phyloP scores from a whole-genome alignment of 2,797 vertebrate species.

The Ceyx erithaca region DNA sequence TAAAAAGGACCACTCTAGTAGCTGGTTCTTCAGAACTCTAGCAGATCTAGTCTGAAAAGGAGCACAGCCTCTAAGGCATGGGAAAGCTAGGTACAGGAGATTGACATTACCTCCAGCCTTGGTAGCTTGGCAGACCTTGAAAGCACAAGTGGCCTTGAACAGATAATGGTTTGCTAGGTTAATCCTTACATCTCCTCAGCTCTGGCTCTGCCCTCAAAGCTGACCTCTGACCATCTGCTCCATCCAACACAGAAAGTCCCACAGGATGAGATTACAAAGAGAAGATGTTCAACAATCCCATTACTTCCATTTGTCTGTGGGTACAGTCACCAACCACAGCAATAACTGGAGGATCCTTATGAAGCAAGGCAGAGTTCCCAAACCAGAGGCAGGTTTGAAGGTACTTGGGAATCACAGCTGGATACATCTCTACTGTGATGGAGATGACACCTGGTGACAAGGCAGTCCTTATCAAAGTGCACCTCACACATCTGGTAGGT shows the following conservation, averaged over 20 bases:
- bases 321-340: not conserved
- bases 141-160: not conserved
- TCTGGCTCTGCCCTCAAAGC: not conserved
- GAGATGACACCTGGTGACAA: not conserved
- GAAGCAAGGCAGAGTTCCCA: not conserved
- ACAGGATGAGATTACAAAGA: not conserved
- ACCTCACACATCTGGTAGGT: not conserved
- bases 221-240: not conserved
- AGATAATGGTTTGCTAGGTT: not conserved
- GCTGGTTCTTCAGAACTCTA: not conserved
- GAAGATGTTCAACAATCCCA: not conserved
- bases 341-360: not conserved
- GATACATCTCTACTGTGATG: not conserved
- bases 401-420: not conserved
- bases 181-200: not conserved
- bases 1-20: not conserved
- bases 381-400: not conserved
- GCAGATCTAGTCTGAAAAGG: not conserved
- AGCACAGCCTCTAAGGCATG: not conserved
- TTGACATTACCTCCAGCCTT: not conserved
- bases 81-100: not conserved
- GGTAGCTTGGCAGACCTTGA: not conserved
- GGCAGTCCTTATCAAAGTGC: not conserved
- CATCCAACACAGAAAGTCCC: not conserved
- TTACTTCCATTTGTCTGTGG: not conserved